Evolutionary conservation across 2,113 vertebrate genomes (phyloP), one percentile per base, ranked within the genome.

Genomic region (Oceanites oceanicus): DNA sequence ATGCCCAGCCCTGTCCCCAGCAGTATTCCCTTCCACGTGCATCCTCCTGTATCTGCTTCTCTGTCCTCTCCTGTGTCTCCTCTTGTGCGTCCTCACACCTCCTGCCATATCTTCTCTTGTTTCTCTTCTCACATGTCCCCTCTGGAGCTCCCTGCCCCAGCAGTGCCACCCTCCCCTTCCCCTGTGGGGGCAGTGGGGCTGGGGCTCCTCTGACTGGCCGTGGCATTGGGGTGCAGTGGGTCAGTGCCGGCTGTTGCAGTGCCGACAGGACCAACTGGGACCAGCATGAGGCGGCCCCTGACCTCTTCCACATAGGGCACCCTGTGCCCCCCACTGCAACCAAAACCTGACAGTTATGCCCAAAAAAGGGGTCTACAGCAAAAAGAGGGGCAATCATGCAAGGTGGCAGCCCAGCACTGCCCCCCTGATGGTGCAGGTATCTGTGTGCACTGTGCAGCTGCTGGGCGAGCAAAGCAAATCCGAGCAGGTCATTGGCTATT

Each of bases 31-130:
- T 84, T 93, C 75, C 76, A 53, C 30, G 10, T 23, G 17, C 15
- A n/a, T 42, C 62, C 30, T 76, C 26, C 44, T 84, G 3, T 61
- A 32, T 22, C 53, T 73, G 29, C 34, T 84, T 80, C 38, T 91
- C 40, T 61, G 40, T 52, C 29, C 36, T 18, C 44, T 80, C 49
- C n/a, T 61, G 10, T 49, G 47, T 76, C 40, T 75, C 15, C 22
- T 29, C 86, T 44, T 47, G 11, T 52, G 40, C 0, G 0, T 84
- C 32, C 15, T 73, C n/a, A 32, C 0, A 0, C 53, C 8, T 73
- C 67, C 72, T 86, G 44, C 34, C 14, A 20, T 27, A 3, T 34
- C 52, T 55, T 8, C 5, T 44, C 8, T 71, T 29, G 0, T 45
- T 79, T 89, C 11, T 76, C 49, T 72, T 86, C 36, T 73, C 26